Evolutionary conservation across 2,888 invertebrate species (phyloP).

Genomic region (Clivina fossor): DNA sequence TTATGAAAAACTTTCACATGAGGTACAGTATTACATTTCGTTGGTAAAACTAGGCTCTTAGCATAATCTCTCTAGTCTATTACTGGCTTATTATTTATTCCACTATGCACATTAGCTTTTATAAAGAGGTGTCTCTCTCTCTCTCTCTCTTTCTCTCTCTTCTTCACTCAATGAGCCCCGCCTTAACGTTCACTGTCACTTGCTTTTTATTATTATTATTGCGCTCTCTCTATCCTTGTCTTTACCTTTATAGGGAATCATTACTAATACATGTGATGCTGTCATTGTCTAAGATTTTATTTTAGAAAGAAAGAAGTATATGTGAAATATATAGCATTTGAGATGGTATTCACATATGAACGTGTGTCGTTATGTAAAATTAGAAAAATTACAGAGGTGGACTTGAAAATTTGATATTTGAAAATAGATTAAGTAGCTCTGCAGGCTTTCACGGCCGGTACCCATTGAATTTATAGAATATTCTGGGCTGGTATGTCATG

Average conservation of each 20-base stretch:
- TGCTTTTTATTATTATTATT: conserved; percentile 18
- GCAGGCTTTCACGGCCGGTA: too few species aligned
- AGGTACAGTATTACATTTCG: too few species aligned
- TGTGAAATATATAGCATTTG: conserved; percentile 20
- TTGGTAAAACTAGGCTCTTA: too few species aligned
- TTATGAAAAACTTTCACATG: too few species aligned
- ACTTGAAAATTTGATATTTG: too few species aligned
- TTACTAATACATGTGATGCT: too few species aligned
- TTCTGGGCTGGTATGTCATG: too few species aligned
- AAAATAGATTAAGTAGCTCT: too few species aligned
- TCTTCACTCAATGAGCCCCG: conserved; percentile 9
- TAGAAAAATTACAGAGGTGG: conserved; percentile 16
- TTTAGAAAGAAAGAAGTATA: conserved; percentile 7
- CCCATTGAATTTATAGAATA: too few species aligned
- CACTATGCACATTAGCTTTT: background rate
- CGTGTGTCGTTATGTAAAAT: conserved; percentile 20
- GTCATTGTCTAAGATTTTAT: conserved; percentile 18
- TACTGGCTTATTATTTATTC: conserved; percentile 5
- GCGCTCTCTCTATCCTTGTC: background rate
- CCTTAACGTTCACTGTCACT: conserved; percentile 18
- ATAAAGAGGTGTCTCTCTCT: background rate
- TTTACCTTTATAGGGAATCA: too few species aligned
- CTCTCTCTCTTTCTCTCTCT: conserved; percentile 16
- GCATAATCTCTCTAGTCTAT: too few species aligned
- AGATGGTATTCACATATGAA: too few species aligned